These are phyloP conservation scores for Eriosoma lanigerum DNA, from an alignment of 1,140 invertebrate species.

Conservation along the genomic window DNA sequence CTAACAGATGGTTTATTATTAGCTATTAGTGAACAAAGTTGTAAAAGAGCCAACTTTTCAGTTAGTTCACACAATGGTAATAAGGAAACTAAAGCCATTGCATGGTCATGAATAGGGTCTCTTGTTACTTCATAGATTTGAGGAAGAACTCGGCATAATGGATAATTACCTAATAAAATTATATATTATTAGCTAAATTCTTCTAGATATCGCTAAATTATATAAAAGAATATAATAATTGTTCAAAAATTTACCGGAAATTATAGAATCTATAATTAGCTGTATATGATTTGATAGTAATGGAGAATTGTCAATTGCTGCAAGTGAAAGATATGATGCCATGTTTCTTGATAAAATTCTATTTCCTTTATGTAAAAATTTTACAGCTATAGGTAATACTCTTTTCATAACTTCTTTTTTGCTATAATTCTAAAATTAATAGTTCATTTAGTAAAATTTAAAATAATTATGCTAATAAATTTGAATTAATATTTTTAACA, in stretches of 20 bases:
- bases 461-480: neutral
- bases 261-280: constrained; percentile 85
- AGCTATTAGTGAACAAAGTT: constrained; percentile 78
- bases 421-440: constrained; percentile 72
- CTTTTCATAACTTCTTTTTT: constrained; percentile 86
- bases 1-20: constrained; percentile 74
- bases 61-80: constrained; percentile 78
- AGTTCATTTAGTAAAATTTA: constrained; percentile 47
- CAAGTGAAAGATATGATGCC: constrained; percentile 86
- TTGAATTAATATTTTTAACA: neutral
- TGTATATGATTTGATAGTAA: constrained; percentile 82
- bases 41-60: constrained; percentile 80
- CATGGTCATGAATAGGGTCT: constrained; percentile 80
- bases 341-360: constrained; percentile 84
- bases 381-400: constrained; percentile 85
- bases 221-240: neutral
- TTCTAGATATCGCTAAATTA: too few species aligned
- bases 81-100: constrained; percentile 77
- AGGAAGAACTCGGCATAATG: constrained; percentile 78
- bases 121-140: constrained; percentile 85
- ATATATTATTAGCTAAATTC: constrained; percentile 14
- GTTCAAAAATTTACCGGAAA: constrained; percentile 66
- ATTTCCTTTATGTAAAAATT: constrained; percentile 87
- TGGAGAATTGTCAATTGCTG: constrained; percentile 87
- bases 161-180: constrained; percentile 73